Base-by-base conservation (phyloP, 2,113 vertebrate species). In the Paratilapia polleni region DNA sequence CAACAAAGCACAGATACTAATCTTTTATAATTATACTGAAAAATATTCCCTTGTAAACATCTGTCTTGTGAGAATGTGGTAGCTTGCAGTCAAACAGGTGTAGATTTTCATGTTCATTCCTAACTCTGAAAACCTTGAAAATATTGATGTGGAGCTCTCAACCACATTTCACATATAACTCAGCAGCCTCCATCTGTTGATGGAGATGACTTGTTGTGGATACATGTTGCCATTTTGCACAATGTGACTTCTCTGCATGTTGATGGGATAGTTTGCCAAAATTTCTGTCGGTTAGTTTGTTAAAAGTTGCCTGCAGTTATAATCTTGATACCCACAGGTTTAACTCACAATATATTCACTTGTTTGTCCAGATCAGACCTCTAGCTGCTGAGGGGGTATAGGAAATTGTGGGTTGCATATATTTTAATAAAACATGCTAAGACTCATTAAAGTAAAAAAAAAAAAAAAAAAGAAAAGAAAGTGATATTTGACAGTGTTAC, bases 51-150 rank as follows among this genome's bases (percentile, higher is more conserved):
- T 22, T 0, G 11, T 68, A 54, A 20, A 75, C 52, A 61, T 83
- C 8, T 17, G 15, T 5, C 14, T 57, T 57, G 43, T 31, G 19
- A 1, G 66, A 70, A 49, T 70, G 15, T 11, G 19, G 43, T 24
- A 70, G 41, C 41, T 43, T 70, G 43, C 43, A 70, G n/a, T 43
- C 26, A 57, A 15, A 12, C 70, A 59, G 9, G 17, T 66, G 20
- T 4, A 70, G 24, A 6, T 17, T 54, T 73, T 52, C 24, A 68
- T 4, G 20, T 43, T 74, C 43, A 43, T 41, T 56, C 24, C 28
- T 70, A 31, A 83, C 34, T 77, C 26, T 49, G 64, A 12, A 43
- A 66, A 80, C 61, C 60, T 62, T 54, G 68, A 64, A 64, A n/a
- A 64, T 41, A 20, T 13, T 41, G 20, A 34, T 20, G 7, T 3